Base-by-base conservation (phyloP, 1,140 invertebrate species). In the Phocides pigmalion region DNA sequence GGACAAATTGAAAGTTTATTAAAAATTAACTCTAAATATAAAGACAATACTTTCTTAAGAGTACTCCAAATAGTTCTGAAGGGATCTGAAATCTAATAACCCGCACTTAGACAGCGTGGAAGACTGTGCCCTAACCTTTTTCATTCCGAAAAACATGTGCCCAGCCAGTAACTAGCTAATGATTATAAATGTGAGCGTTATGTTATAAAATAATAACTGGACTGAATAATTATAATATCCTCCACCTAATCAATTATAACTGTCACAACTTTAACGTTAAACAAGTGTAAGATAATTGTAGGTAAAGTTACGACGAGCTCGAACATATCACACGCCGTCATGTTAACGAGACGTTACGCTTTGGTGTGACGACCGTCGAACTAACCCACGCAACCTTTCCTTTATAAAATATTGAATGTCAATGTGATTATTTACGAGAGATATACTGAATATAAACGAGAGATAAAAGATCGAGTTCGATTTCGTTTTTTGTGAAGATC, bases 381-480 rank as follows among this genome's bases (percentile, higher is more conserved):
- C 56, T 75, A 82, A 81, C 84, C 81, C 82, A 86, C 84, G 80
- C 82, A 82, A 83, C 82, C 83, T 85, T 77, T 74, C 79, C 81
- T 87, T 82, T 84, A 90, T 86, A 90, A n/a, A 89, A 90, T 89
- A 90, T 87, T 89, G 74, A 84, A 86, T 89, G 75, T 82, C 84
- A 82, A 82, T 87, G 79, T 64, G 69, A 85, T 85, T 86, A 85
- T 86, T 82, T 82, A 88, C 76, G 70, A 84, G 70, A 76, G 73
- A 83, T 83, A 84, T 83, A 81, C 84, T 90, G 84, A 89, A 90
- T 90, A 87, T 85, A 84, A 87, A 88, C 86, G 79, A 82, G 77
- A 83, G 87, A 89, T 90, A 87, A 87, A 87, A 54, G 73, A 90
- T 90, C 83, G 64, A 66, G 63, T 70, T 82, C 72, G 79, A 85